phyloP scores from a whole-genome alignment of 2,797 vertebrate genomes.

The Scomberomorus guttatus region DNA sequence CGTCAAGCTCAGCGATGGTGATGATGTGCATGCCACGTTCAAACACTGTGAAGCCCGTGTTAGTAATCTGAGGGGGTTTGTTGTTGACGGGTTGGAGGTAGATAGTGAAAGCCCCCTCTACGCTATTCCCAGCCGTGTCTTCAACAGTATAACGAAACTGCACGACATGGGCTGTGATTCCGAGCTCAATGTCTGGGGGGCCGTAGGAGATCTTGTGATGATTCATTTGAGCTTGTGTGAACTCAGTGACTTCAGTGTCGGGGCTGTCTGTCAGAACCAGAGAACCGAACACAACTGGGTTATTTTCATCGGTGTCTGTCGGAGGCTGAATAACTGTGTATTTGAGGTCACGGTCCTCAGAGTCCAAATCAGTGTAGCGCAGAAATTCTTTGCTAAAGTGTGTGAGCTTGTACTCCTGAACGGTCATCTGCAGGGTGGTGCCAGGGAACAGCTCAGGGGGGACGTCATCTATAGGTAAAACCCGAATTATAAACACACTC shows the following conservation, averaged over 20 bases:
- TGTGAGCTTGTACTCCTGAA: conserved; percentile 93
- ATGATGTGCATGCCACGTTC: conserved; percentile 89
- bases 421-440: conserved; percentile 91
- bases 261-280: conserved; percentile 92
- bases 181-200: conserved; percentile 92
- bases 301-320: conserved; percentile 91
- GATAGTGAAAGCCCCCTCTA: conserved; percentile 90
- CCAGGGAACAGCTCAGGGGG: conserved; percentile 90
- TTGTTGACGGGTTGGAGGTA: conserved; percentile 94
- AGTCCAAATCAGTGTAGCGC: conserved; percentile 94
- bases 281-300: conserved; percentile 86
- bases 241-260: conserved; percentile 88
- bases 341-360: conserved; percentile 92
- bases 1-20: conserved; percentile 87
- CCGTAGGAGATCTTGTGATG: conserved; percentile 94
- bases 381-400: conserved; percentile 91
- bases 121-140: conserved; percentile 91
- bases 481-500: conserved; percentile 87
- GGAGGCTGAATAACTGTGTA: conserved; percentile 91
- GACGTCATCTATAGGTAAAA: conserved; percentile 92
- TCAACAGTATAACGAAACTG: conserved; percentile 93
- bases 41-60: conserved; percentile 91
- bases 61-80: conserved; percentile 95
- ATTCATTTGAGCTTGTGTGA: conserved; percentile 97
- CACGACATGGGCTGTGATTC: conserved; percentile 92